Evolutionary conservation across 2,797 vertebrate genomes (phyloP).

Genomic region (Myripristis jacobus): DNA sequence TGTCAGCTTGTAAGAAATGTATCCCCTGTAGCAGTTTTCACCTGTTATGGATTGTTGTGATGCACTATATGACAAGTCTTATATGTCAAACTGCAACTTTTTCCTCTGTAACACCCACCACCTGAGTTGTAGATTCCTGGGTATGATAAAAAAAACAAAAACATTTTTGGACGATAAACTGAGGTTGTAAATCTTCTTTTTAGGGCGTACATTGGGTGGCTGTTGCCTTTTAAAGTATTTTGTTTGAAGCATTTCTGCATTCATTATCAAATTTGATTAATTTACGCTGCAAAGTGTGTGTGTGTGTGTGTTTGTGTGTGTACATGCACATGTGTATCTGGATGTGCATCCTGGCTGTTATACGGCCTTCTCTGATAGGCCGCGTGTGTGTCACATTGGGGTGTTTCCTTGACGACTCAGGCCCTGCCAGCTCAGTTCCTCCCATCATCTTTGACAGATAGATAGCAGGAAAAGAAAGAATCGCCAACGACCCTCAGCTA

Average conservation of each 20-base stretch:
- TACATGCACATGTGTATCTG: constrained; percentile 2
- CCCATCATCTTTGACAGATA: constrained; percentile 66
- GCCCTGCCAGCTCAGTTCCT: constrained; percentile 64
- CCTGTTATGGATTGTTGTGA: neutral
- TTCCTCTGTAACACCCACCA: neutral
- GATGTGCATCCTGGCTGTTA: neutral
- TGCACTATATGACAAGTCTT: neutral
- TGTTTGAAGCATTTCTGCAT: neutral
- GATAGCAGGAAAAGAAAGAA: constrained; percentile 68
- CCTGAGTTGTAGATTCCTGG: neutral
- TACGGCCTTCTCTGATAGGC: constrained; percentile 60
- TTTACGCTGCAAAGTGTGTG: neutral
- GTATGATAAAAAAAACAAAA: neutral
- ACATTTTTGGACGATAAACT: neutral
- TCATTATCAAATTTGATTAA: neutral
- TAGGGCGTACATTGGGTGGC: neutral
- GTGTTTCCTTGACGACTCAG: constrained; percentile 62
- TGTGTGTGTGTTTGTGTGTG: neutral
- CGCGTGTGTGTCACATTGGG: constrained; percentile 55
- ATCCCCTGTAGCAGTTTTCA: no score
- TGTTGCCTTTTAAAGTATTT: neutral
- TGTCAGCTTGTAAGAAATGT: constrained; percentile 19
- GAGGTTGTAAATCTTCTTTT: no score
- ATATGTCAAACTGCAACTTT: neutral
- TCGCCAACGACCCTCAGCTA: constrained; percentile 38